Evolutionary conservation across 2,888 invertebrate species (phyloP).

Genomic region (Drosophila nr. perissopoda): DNA sequence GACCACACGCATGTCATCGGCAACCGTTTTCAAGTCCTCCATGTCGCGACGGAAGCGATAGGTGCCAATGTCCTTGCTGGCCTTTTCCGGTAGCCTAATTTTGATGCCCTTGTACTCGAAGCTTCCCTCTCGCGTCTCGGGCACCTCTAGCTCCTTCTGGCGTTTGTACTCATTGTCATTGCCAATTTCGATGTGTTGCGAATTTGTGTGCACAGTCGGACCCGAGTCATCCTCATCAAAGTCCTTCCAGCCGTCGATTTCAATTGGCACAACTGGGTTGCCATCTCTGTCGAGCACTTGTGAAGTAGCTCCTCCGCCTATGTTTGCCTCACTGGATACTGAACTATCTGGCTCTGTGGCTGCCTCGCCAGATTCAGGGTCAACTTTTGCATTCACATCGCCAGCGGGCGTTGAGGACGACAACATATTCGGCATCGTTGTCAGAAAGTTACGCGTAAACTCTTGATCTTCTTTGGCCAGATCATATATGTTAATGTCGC

Average conservation of each 20-base stretch:
- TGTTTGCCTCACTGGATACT: background rate
- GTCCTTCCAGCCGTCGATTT: slow-evolving; percentile 68
- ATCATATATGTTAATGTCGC: slow-evolving; percentile 56
- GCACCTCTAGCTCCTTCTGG: slow-evolving; percentile 51
- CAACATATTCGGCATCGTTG: slow-evolving; percentile 5
- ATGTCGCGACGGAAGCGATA: slow-evolving; percentile 68
- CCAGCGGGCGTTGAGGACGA: background rate
- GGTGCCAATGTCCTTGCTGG: slow-evolving; percentile 57
- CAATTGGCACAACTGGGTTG: slow-evolving; percentile 58
- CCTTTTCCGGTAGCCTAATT: slow-evolving; percentile 51
- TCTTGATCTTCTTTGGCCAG: slow-evolving; percentile 56
- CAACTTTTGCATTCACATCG: background rate
- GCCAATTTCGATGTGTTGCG: slow-evolving; percentile 54
- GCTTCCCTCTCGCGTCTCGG: slow-evolving; percentile 54
- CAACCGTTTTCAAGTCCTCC: slow-evolving; percentile 51
- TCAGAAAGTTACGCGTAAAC: slow-evolving; percentile 61
- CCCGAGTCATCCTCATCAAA: slow-evolving; percentile 20
- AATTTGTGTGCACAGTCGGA: slow-evolving; percentile 46
- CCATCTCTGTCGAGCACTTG: slow-evolving; percentile 51
- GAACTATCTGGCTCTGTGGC: background rate
- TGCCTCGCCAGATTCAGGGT: background rate
- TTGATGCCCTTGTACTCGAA: slow-evolving; percentile 69
- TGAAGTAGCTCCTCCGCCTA: background rate
- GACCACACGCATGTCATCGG: slow-evolving; percentile 63
- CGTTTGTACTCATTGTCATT: slow-evolving; percentile 59